phyloP scores from a whole-genome alignment of 2,113 vertebrate species.

The Cochlearius cochlearius region DNA sequence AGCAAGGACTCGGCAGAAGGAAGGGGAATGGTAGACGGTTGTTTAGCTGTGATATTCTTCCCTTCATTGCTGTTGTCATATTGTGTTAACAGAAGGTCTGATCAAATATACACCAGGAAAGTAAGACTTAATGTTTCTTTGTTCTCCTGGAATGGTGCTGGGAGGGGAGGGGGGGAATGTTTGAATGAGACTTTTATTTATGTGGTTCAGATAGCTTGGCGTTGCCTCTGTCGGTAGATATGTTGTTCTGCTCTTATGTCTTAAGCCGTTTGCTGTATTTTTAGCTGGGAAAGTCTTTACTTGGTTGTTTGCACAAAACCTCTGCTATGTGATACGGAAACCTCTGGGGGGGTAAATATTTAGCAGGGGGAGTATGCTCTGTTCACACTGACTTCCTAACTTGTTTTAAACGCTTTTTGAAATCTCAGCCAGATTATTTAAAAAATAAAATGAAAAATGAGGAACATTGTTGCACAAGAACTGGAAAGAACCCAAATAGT shows the following conservation, averaged over 20 bases:
- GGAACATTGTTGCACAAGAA: conserved; percentile 47
- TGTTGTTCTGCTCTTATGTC: conserved; percentile 31
- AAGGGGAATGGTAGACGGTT: conserved; percentile 50
- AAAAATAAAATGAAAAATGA: conserved; percentile 38
- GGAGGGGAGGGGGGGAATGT: conserved; percentile 4
- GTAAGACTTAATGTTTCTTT: conserved; percentile 68
- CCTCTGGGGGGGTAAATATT: background rate
- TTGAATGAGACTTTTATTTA: conserved; percentile 64
- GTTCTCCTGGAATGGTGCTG: conserved; percentile 51
- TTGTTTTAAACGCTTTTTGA: conserved; percentile 7
- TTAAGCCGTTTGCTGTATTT: background rate
- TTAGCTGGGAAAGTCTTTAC: conserved; percentile 36
- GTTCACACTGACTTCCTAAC: conserved; percentile 1
- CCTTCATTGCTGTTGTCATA: conserved; percentile 53
- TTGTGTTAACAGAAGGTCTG: conserved; percentile 61
- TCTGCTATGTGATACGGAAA: background rate
- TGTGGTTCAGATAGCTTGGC: conserved; percentile 10
- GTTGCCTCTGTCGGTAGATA: background rate
- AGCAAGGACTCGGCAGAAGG: conserved; percentile 39
- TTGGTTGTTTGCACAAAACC: conserved; percentile 27
- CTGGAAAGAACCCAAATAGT: conserved; percentile 29
- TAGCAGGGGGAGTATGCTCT: background rate
- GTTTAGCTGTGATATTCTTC: conserved; percentile 57
- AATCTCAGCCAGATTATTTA: conserved; percentile 39
- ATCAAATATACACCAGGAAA: conserved; percentile 61